These are phyloP conservation scores for Streptopelia turtur DNA, from an alignment of 2,797 vertebrate species.

Conservation along the genomic window DNA sequence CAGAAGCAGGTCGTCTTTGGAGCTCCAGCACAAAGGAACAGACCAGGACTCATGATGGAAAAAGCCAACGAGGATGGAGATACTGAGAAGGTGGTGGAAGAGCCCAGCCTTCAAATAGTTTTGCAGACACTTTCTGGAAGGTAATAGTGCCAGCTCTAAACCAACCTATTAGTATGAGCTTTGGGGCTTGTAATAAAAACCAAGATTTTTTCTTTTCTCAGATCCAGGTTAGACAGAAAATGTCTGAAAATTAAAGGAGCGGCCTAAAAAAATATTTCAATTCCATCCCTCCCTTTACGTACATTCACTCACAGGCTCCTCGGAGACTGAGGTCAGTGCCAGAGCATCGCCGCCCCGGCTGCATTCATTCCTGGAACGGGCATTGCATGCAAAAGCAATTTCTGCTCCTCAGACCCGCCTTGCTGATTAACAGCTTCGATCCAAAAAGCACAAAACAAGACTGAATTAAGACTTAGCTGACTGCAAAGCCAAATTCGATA, in stretches of 20 bases:
- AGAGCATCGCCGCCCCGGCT: background rate
- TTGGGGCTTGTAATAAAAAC: conserved; percentile 50
- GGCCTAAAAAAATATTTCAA: conserved; percentile 15
- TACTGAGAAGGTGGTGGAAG: background rate
- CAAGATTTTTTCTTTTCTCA: background rate
- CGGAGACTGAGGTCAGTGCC: background rate
- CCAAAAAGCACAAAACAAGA: background rate
- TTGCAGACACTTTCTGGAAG: background rate
- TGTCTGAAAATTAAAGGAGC: conserved; percentile 67
- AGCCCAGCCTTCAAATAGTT: background rate
- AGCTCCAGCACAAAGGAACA: background rate
- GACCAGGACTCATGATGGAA: background rate
- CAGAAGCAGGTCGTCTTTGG: background rate
- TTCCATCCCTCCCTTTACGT: background rate
- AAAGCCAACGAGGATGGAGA: background rate
- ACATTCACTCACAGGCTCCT: conserved; percentile 19
- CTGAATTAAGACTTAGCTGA: background rate
- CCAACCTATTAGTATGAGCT: conserved; percentile 43
- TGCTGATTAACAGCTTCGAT: background rate
- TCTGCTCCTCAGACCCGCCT: background rate
- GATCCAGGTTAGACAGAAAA: conserved; percentile 2
- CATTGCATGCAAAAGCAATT: background rate
- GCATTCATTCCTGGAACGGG: background rate
- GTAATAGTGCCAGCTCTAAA: conserved; percentile 49
- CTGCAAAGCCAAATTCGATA: background rate